Evolutionary conservation across 1,140 invertebrate species (phyloP), one percentile per base, ranked within the genome.

Genomic region (Acyrthosiphon pisum): DNA sequence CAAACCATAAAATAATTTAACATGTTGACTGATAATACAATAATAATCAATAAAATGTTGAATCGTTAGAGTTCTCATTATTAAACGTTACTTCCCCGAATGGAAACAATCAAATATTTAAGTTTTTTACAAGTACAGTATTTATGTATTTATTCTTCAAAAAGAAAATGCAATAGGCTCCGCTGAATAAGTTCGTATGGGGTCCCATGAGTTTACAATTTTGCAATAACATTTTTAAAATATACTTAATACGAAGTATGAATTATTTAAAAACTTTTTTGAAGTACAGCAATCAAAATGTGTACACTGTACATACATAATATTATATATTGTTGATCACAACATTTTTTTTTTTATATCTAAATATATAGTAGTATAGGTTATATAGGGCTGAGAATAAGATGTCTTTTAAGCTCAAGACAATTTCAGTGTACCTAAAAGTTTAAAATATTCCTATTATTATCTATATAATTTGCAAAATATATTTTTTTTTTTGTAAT

Each of bases 221-320:
- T n/a, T 76, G 30, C 14, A 76, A 35, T 76, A 18, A 68, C 18
- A 68, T n/a, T n/a, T 68, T 68, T n/a, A 76, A 76, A n/a, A 35
- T 76, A 11, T 60, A 76, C 22, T n/a, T n/a, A 6, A 76, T 76
- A 76, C 50, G 22, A 53, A 76, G 6, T 20, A 76, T n/a, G 60
- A 76, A n/a, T 35, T 76, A 76, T 76, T 76, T n/a, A 76, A 76
- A 76, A n/a, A 76, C 30, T 76, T 76, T 76, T 76, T 76, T 35
- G 14, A n/a, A n/a, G n/a, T 76, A 76, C 60, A n/a, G 6, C 11
- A n/a, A 76, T 76, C 4, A 76, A 76, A 76, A 76, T 76, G 1
- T 76, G 1, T 35, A n/a, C n/a, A n/a, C n/a, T n/a, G n/a, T n/a
- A 18, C 3, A 30, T 8, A 30, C 11, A 60, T 60, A 46, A 30